phyloP scores from a whole-genome alignment of 1,140 invertebrate genomes.

The Aphaenogaster rudis region DNA sequence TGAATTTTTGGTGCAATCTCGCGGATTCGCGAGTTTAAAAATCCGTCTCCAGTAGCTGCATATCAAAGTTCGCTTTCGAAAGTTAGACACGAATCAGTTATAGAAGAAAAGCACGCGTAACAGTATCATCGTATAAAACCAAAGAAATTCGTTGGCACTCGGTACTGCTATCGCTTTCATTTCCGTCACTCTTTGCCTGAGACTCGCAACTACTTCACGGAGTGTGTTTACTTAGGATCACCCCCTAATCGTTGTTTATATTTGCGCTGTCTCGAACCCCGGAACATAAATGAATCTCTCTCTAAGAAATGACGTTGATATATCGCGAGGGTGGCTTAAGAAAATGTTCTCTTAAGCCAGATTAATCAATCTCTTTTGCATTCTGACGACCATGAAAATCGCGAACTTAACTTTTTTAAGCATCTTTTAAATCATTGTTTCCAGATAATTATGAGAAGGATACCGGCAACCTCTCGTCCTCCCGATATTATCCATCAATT shows the following conservation, averaged over 20 bases:
- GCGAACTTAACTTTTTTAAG: background rate
- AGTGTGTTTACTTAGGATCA: slow-evolving; percentile 68
- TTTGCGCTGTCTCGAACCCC: slow-evolving; percentile 57
- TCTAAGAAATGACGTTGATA: slow-evolving; percentile 30
- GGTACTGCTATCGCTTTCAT: slow-evolving; percentile 61
- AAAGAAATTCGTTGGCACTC: slow-evolving; percentile 36
- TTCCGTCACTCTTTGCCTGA: slow-evolving; percentile 57
- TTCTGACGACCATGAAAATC: background rate
- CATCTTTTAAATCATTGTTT: background rate
- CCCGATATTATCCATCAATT: background rate
- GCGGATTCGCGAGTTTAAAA: background rate
- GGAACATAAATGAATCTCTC: slow-evolving; percentile 54
- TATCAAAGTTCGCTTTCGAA: background rate
- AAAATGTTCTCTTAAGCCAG: background rate
- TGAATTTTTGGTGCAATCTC: background rate
- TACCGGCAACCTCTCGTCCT: background rate
- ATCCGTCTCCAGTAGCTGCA: background rate
- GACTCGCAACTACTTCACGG: slow-evolving; percentile 43
- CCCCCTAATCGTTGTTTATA: slow-evolving; percentile 70
- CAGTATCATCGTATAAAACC: background rate
- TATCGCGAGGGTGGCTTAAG: background rate
- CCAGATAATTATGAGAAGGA: background rate
- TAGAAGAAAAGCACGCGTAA: background rate
- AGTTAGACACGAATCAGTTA: background rate
- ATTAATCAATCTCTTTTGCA: background rate